Conservation (phyloP, 2,888 invertebrate genomes). For the Limnephilus marmoratus region DNA sequence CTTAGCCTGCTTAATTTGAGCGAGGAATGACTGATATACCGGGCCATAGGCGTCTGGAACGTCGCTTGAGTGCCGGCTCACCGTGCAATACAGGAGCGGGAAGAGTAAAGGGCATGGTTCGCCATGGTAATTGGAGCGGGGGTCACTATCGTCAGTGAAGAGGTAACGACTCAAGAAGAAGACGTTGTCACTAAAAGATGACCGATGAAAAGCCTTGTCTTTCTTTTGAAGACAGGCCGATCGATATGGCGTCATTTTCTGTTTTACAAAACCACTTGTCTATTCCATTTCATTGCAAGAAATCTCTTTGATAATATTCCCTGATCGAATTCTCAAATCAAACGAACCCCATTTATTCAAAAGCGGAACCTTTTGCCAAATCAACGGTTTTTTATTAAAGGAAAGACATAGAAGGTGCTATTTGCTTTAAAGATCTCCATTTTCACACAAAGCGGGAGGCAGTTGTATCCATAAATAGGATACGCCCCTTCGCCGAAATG, state of each 20-base stretch:
- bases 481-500: constrained; percentile 18
- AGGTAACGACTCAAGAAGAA: too few relatives aligned
- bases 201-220: too few relatives aligned
- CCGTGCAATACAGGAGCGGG: too few relatives aligned
- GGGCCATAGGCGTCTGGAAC: too few relatives aligned
- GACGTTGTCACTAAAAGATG: too few relatives aligned
- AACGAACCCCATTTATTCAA: constrained; percentile 33
- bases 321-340: constrained; percentile 30
- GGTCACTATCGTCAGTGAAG: too few relatives aligned
- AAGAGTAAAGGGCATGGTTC: too few relatives aligned
- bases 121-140: too few relatives aligned
- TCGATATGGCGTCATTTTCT: neutral
- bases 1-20: too few relatives aligned
- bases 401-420: constrained; percentile 42
- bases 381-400: constrained; percentile 30
- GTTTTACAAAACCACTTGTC: neutral
- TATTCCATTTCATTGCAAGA: neutral
- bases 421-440: constrained; percentile 46
- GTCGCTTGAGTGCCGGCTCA: too few relatives aligned
- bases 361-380: neutral
- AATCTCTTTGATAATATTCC: constrained; percentile 29
- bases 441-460: constrained; percentile 32
- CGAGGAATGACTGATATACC: too few relatives aligned
- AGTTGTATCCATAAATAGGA: constrained; percentile 41
- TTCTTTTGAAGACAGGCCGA: neutral